A percentile compares a stretch with the other conserved stretches of the same genome.
These are phyloP conservation scores for Neoascia interrupta DNA, from an alignment of 2,888 invertebrate species.

Conservation along the genomic window DNA sequence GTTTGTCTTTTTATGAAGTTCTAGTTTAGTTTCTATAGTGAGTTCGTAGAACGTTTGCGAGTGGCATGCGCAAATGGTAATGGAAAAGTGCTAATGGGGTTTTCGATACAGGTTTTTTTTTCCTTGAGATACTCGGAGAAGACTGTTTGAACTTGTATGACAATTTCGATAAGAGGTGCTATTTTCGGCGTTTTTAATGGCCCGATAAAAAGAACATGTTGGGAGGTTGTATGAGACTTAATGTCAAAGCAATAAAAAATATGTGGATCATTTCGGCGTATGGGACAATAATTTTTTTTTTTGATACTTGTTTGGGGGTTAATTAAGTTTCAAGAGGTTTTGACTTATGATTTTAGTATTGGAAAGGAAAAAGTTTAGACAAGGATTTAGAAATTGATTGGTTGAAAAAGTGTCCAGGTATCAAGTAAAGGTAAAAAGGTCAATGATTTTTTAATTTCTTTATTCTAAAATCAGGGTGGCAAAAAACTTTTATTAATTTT, in stretches of 20 bases:
- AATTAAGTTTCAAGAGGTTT: no score
- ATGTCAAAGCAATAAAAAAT: constrained; percentile 55
- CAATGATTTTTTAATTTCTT: no score
- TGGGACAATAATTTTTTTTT: no score
- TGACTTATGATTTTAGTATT: no score
- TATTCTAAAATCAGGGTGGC: no score
- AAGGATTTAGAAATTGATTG: no score
- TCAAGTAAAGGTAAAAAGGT: no score
- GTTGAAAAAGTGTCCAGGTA: no score
- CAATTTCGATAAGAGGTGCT: constrained; percentile 46
- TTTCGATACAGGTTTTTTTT: not conserved
- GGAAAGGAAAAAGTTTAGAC: no score
- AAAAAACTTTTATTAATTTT: no score
- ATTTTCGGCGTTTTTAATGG: constrained; percentile 39
- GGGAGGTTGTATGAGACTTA: constrained; percentile 16
- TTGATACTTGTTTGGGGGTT: no score
- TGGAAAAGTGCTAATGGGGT: not conserved
- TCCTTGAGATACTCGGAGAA: not conserved
- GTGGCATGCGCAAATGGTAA: constrained; percentile 2
- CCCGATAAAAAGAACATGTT: constrained; percentile 31
- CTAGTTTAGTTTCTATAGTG: constrained; percentile 16
- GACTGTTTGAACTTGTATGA: constrained; percentile 41
- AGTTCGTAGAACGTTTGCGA: constrained; percentile 7
- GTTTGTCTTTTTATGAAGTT: constrained; percentile 62
- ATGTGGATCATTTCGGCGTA: no score